A percentile compares a stretch with the other conserved stretches of the same genome.
These are phyloP conservation scores for Xenopus laevis DNA, from an alignment of 2,113 vertebrate genomes.

Conservation along the genomic window DNA sequence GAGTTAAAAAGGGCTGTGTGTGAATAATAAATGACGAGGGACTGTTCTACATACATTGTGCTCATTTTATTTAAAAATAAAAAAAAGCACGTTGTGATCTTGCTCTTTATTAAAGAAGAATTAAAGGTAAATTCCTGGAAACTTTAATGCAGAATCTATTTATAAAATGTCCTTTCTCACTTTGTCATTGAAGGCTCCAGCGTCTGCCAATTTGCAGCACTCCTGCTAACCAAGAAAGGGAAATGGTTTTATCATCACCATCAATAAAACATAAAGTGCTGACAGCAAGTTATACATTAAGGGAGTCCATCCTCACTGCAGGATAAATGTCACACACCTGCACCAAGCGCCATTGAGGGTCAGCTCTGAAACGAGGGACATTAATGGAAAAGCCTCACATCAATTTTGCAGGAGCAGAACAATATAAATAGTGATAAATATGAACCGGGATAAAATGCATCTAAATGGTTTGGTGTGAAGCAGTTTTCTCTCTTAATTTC, in stretches of 20 bases:
- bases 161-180: not conserved
- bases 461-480: too few relatives aligned
- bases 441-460: too few relatives aligned
- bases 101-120: too few relatives aligned
- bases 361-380: too few relatives aligned
- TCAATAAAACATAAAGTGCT: not conserved
- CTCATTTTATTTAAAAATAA: not conserved
- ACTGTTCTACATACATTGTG: not conserved
- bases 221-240: too few relatives aligned
- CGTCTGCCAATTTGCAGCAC: not conserved
- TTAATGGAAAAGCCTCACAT: too few relatives aligned
- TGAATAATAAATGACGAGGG: not conserved
- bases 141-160: not conserved
- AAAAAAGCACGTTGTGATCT: too few relatives aligned
- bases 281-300: not conserved
- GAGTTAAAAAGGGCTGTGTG: too few relatives aligned
- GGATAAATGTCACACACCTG: not conserved
- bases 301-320: not conserved
- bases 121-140: not conserved
- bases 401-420: too few relatives aligned
- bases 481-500: too few relatives aligned
- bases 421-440: too few relatives aligned
- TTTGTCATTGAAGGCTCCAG: not conserved
- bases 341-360: not conserved
- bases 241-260: not conserved